Evolutionary conservation across 92 coral and sea anemone genomes (phyloP), one percentile per base, ranked within the genome.

Genomic region (Parazoanthus swiftii): DNA sequence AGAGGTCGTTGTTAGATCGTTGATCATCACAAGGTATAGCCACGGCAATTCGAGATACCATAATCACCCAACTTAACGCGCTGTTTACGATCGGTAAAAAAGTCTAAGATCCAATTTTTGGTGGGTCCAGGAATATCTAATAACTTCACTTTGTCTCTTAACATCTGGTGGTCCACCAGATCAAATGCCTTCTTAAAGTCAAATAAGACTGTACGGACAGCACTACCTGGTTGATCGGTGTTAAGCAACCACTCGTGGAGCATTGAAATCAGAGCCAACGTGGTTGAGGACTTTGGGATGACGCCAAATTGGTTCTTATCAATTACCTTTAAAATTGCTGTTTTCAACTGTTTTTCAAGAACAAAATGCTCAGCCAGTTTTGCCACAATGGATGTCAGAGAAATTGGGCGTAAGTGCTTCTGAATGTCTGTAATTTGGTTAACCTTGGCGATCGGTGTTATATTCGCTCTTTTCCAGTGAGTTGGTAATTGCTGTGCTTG

Each of bases 301-400:
- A 88, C 84, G 9, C 95, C 93, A 89, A 23, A 90, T 35, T 90
- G 92, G 50, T 79, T 21, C 10, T 83, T 88, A 56, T 92, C 90
- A 51, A 92, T 77, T 25, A 29, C 51, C 10, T 88, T 18, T 46
- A 88, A 65, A 46, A 89, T 29, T 3, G 70, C 78, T 18, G 91
- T 88, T 56, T 88, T 87, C 66, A 89, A 8, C 16, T 80, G 35
- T 21, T 21, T 71, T 77, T 86, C 82, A 78, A 81, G 79, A 4
- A 90, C 81, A 68, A 77, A 71, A 21, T 59, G 35, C 48, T 76
- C 91, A 1, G 78, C 86, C 79, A 88, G 66, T 4, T 88, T 88
- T 5, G 91, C 88, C 48, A 91, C 35, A 76, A 81, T 89, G 51
- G 94, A 16, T 67, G 74, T 67, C 33, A 67, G 56, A 50, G 56